These are phyloP conservation scores for Narcine bancroftii DNA, from an alignment of 2,113 vertebrate species.

Conservation along the genomic window DNA sequence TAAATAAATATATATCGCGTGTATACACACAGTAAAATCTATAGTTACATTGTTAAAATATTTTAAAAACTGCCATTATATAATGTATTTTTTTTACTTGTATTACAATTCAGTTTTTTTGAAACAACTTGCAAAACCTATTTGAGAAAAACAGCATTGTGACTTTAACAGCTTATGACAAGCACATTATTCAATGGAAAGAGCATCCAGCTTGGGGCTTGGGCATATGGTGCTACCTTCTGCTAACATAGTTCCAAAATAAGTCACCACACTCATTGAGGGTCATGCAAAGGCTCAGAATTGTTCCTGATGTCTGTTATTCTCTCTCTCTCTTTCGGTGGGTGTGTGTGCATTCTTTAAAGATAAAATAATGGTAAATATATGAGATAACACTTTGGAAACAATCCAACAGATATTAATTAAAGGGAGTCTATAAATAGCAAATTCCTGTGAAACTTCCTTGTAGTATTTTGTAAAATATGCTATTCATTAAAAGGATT, in stretches of 20 bases:
- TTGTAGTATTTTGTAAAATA: background rate
- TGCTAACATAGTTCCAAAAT: constrained; percentile 71
- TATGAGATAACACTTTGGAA: background rate
- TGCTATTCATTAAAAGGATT: background rate
- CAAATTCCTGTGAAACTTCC: background rate
- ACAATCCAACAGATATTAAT: background rate
- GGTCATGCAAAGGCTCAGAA: constrained; percentile 65
- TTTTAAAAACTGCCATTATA: too few species aligned
- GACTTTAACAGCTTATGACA: constrained; percentile 89
- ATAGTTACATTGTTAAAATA: background rate
- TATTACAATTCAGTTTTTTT: constrained; percentile 41
- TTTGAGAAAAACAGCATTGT: constrained; percentile 56
- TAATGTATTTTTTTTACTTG: constrained; percentile 24
- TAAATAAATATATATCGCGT: too few species aligned
- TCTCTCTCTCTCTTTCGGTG: background rate
- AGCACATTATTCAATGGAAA: constrained; percentile 89
- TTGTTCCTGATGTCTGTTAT: constrained; percentile 55
- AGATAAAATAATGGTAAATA: background rate
- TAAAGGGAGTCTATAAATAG: background rate
- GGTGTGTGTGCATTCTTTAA: background rate
- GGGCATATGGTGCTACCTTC: constrained; percentile 85
- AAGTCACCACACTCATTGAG: constrained; percentile 63
- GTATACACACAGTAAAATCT: too few species aligned
- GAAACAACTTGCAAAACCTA: constrained; percentile 46
- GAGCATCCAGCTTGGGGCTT: constrained; percentile 79